Conservation (phyloP, 1,140 invertebrate genomes). For the Drosophila grimshawi region DNA sequence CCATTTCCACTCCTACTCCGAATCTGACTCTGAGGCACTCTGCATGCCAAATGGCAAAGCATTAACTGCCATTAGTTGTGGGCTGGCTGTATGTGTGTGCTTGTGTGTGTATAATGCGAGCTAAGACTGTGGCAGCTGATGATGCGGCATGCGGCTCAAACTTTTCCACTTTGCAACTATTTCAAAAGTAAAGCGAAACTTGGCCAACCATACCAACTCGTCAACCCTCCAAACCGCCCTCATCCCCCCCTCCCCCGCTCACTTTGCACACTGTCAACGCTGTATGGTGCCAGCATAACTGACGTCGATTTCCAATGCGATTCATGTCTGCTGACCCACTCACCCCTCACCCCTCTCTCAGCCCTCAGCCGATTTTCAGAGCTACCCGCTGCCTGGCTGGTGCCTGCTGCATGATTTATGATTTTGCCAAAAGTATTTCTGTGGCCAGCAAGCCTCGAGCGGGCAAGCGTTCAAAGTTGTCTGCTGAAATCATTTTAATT, state of each 20-base stretch:
- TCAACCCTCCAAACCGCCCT: neutral
- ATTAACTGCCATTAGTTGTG: constrained; percentile 60
- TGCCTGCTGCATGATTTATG: constrained; percentile 79
- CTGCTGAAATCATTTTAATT: constrained; percentile 83
- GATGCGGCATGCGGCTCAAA: constrained; percentile 58
- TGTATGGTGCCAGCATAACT: constrained; percentile 31
- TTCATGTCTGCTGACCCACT: constrained; percentile 63
- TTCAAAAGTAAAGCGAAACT: constrained; percentile 81
- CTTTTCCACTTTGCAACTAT: constrained; percentile 83
- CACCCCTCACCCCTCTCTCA: neutral
- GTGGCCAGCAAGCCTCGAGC: constrained; percentile 63
- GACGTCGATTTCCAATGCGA: constrained; percentile 75
- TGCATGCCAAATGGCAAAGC: constrained; percentile 67
- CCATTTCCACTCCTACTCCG: neutral
- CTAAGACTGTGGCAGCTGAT: constrained; percentile 23
- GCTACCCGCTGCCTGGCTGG: neutral
- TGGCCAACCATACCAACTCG: constrained; percentile 31
- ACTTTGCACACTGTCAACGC: constrained; percentile 58
- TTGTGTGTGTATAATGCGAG: constrained; percentile 11
- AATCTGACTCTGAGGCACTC: constrained; percentile 66
- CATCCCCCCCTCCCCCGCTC: constrained; percentile 7
- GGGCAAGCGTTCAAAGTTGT: constrained; percentile 74
- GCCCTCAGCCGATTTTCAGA: too few relatives aligned
- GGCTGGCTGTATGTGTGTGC: constrained; percentile 14
- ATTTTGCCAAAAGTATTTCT: constrained; percentile 77